Evolutionary conservation across 2,797 vertebrate genomes (phyloP).

Genomic region (Phrynocephalus forsythii): DNA sequence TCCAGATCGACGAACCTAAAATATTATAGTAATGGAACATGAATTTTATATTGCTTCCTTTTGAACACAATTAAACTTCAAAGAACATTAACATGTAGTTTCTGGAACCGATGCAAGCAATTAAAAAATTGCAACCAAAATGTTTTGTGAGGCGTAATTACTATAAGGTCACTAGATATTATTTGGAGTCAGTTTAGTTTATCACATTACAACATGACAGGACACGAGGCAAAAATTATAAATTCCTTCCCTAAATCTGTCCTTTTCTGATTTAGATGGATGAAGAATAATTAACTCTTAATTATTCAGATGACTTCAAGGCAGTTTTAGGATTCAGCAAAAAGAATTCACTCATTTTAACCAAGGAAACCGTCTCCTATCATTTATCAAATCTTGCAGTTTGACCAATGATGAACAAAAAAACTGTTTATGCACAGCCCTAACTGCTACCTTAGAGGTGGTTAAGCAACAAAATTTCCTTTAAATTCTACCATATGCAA

Average conservation of each 20-base stretch:
- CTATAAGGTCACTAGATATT: slow-evolving; percentile 99
- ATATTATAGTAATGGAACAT: slow-evolving; percentile 62
- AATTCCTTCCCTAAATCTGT: slow-evolving; percentile 99
- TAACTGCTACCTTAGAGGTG: slow-evolving; percentile 94
- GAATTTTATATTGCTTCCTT: slow-evolving; percentile 77
- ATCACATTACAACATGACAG: slow-evolving; percentile 97
- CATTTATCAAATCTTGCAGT: slow-evolving; percentile 93
- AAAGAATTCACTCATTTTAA: slow-evolving; percentile 91
- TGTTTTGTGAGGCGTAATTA: slow-evolving; percentile 94
- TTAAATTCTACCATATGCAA: slow-evolving; percentile 99
- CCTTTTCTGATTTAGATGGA: slow-evolving; percentile 99
- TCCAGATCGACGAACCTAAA: slow-evolving; percentile 55
- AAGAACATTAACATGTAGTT: slow-evolving; percentile 90
- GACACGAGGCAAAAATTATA: slow-evolving; percentile 98
- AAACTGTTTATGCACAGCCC: slow-evolving; percentile 87
- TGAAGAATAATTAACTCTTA: slow-evolving; percentile 99
- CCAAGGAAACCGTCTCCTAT: slow-evolving; percentile 92
- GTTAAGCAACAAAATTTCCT: slow-evolving; percentile 96
- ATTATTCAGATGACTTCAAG: slow-evolving; percentile 99
- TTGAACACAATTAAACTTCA: slow-evolving; percentile 81
- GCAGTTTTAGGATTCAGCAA: slow-evolving; percentile 94
- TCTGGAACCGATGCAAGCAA: slow-evolving; percentile 92
- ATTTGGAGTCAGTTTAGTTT: slow-evolving; percentile 99
- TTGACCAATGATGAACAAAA: slow-evolving; percentile 94
- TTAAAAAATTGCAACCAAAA: slow-evolving; percentile 93